Conservation (phyloP, 2,888 invertebrate genomes). For the Antheraea assamensis region DNA sequence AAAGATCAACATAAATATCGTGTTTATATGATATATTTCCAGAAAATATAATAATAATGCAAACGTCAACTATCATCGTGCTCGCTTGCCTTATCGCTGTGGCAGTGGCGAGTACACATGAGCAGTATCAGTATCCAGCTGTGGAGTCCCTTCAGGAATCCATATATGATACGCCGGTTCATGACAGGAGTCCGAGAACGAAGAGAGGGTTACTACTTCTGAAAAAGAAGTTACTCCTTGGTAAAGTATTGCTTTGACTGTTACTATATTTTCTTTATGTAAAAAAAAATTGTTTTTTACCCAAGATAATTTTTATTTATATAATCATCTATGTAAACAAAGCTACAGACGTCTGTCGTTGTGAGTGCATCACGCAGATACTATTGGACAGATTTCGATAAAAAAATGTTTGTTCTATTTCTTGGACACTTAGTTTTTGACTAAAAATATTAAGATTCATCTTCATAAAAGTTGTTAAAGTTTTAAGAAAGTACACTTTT, state of each 20-base stretch:
- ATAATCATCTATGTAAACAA: too few relatives aligned
- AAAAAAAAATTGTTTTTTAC: background rate
- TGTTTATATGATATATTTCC: conserved; percentile 23
- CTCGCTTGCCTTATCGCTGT: conserved; percentile 66
- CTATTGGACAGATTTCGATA: too few relatives aligned
- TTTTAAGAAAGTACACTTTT: too few relatives aligned
- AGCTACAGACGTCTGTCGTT: too few relatives aligned
- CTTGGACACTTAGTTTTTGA: too few relatives aligned
- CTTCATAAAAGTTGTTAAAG: too few relatives aligned
- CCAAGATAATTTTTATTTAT: background rate
- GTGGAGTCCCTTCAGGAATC: conserved; percentile 52
- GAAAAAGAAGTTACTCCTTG: conserved; percentile 74
- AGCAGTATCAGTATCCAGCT: conserved; percentile 42
- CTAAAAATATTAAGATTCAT: too few relatives aligned
- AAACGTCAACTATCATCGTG: conserved; percentile 66
- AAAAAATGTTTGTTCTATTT: too few relatives aligned
- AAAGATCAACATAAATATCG: background rate
- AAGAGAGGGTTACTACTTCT: conserved; percentile 70
- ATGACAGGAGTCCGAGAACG: conserved; percentile 63
- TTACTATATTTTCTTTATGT: background rate
- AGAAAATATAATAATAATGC: conserved; percentile 62
- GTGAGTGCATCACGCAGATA: too few relatives aligned
- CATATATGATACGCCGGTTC: conserved; percentile 52
- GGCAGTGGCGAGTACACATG: conserved; percentile 54
- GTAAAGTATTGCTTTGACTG: conserved; percentile 40